A percentile compares a stretch with the other conserved stretches of the same genome.
Conservation (phyloP, 2,113 vertebrate species). For the Chlorodrepanis virens region DNA sequence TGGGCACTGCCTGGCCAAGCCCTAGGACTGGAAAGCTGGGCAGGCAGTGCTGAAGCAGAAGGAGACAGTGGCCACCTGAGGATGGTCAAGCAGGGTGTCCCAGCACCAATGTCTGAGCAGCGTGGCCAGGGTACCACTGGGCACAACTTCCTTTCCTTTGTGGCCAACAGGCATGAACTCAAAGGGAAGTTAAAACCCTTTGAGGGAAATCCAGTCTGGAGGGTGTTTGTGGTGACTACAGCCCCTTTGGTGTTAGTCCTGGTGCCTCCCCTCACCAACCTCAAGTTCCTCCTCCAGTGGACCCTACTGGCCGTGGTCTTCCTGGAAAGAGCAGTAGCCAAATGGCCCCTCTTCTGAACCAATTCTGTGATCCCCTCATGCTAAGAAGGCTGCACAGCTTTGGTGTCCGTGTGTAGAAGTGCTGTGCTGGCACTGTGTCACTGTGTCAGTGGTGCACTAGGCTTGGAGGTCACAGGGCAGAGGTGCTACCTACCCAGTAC, state of each 20-base stretch:
- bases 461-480: background rate
- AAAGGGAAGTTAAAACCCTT: background rate
- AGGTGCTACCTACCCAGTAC: background rate
- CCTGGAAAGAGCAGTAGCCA: background rate
- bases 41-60: background rate
- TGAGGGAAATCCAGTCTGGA: background rate
- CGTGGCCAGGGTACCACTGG: background rate
- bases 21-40: fast-evolving
- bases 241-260: background rate
- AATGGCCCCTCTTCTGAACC: background rate
- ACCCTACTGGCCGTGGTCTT: background rate
- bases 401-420: fast-evolving
- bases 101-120: background rate
- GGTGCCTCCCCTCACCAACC: background rate
- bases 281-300: background rate
- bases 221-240: background rate
- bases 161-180: background rate
- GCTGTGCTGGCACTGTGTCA: background rate
- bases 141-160: background rate
- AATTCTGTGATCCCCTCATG: fast-evolving
- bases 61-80: background rate
- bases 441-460: background rate
- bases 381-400: background rate
- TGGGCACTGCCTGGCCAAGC: background rate
- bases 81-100: background rate